Evolutionary conservation across 2,888 invertebrate genomes (phyloP).

Genomic region (Rhyacophila evoluta): DNA sequence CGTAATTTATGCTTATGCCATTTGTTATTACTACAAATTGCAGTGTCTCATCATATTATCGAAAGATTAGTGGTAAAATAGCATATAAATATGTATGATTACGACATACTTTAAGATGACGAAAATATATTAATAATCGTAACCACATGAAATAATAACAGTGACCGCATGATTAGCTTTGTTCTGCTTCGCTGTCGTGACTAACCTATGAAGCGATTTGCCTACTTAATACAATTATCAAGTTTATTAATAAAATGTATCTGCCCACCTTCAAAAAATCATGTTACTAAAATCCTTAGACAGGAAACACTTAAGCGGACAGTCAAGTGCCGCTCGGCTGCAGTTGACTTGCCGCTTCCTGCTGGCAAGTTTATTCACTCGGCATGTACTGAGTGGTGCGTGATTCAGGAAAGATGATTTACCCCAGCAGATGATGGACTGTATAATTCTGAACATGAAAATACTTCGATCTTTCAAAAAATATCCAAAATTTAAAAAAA

Average conservation of each 20-base stretch:
- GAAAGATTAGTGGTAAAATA: too few relatives aligned
- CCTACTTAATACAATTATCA: not conserved
- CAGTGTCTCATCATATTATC: too few relatives aligned
- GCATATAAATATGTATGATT: too few relatives aligned
- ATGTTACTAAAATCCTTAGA: constrained; percentile 31
- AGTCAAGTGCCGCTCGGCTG: constrained; percentile 42
- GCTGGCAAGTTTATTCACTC: constrained; percentile 44
- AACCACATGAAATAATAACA: too few relatives aligned
- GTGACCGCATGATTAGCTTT: not conserved
- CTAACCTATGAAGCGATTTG: not conserved
- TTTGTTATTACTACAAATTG: too few relatives aligned
- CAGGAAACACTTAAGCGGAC: constrained; percentile 47
- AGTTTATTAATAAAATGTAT: not conserved
- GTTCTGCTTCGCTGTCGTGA: not conserved
- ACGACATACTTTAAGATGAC: too few relatives aligned
- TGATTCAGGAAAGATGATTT: not conserved
- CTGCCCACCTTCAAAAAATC: constrained; percentile 6
- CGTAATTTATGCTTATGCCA: too few relatives aligned
- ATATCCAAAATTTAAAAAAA: too few relatives aligned
- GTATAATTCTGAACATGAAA: too few relatives aligned
- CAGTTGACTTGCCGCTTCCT: constrained; percentile 49
- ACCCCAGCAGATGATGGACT: not conserved
- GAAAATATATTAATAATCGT: too few relatives aligned
- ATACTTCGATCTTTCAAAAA: too few relatives aligned
- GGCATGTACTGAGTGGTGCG: not conserved